A percentile compares a stretch with the other conserved stretches of the same genome.
phyloP scores from a whole-genome alignment of 1,140 invertebrate genomes.

The Littorina saxatilis region DNA sequence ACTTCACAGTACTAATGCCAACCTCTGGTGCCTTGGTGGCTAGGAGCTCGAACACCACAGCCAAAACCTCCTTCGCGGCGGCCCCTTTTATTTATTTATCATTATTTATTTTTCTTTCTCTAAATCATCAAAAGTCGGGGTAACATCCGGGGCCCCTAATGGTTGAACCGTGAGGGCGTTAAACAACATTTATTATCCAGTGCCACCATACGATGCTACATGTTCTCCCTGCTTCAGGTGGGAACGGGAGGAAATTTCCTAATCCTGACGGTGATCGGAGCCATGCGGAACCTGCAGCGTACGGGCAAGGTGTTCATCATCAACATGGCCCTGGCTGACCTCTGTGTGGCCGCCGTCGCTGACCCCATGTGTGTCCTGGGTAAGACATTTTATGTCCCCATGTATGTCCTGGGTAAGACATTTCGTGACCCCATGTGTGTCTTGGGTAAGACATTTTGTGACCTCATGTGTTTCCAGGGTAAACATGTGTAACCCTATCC shows the following conservation, averaged over 20 bases:
- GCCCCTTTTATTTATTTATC: too few relatives aligned
- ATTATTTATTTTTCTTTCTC: too few relatives aligned
- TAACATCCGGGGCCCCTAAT: too few relatives aligned
- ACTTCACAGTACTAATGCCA: too few relatives aligned
- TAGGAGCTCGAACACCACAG: too few relatives aligned
- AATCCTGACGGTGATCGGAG: conserved; percentile 53
- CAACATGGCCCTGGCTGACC: conserved; percentile 70
- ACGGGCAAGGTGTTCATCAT: conserved; percentile 68
- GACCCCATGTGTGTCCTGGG: conserved; percentile 72
- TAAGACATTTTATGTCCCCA: conserved; percentile 42
- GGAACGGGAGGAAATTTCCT: conserved; percentile 61
- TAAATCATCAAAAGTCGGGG: too few relatives aligned
- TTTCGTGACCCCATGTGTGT: too few relatives aligned
- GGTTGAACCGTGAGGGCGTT: too few relatives aligned
- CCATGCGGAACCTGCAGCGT: conserved; percentile 52
- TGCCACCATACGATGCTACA: not conserved
- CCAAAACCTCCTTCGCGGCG: too few relatives aligned
- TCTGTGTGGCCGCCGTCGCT: conserved; percentile 66
- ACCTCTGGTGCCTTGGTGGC: too few relatives aligned
- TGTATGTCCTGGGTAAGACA: too few relatives aligned
- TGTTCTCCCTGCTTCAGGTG: conserved; percentile 11
- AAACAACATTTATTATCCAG: not conserved
- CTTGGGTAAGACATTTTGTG: not conserved
- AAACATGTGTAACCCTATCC: too few relatives aligned
- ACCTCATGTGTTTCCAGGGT: not conserved